Conservation (phyloP, 2,113 vertebrate species). For the Forbesichthys agassizii region DNA sequence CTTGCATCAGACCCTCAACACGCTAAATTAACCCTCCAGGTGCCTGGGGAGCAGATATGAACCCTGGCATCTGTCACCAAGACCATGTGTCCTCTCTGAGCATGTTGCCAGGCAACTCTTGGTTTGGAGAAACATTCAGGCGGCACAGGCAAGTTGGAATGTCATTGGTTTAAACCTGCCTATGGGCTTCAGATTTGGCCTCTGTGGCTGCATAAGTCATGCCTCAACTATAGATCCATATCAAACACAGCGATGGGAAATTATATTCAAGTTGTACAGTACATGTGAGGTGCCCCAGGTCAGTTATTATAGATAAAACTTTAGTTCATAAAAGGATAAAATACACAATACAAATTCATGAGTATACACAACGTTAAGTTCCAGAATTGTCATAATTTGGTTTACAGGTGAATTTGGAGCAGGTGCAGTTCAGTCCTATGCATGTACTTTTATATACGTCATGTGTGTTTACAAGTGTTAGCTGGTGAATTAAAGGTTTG, state of each 20-base stretch:
- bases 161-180: slow-evolving; percentile 39
- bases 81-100: slow-evolving; percentile 57
- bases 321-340: background rate
- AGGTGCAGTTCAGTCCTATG: background rate
- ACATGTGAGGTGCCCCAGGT: background rate
- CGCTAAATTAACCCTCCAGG: slow-evolving; percentile 66
- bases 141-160: slow-evolving; percentile 50
- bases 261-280: background rate
- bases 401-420: too few species aligned
- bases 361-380: too few species aligned
- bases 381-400: too few species aligned
- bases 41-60: slow-evolving; percentile 52
- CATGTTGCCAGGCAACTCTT: slow-evolving; percentile 68
- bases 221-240: slow-evolving; percentile 29
- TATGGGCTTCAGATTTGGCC: slow-evolving; percentile 3
- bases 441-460: background rate
- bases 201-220: slow-evolving; percentile 31
- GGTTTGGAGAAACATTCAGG: slow-evolving; percentile 72
- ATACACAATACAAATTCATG: too few species aligned
- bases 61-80: slow-evolving; percentile 51
- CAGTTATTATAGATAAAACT: background rate
- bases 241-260: background rate
- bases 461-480: too few species aligned
- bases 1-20: slow-evolving; percentile 49
- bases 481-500: too few species aligned